Base-by-base conservation (phyloP, 2,888 invertebrate species). In the Trichogramma dendrolimi region DNA sequence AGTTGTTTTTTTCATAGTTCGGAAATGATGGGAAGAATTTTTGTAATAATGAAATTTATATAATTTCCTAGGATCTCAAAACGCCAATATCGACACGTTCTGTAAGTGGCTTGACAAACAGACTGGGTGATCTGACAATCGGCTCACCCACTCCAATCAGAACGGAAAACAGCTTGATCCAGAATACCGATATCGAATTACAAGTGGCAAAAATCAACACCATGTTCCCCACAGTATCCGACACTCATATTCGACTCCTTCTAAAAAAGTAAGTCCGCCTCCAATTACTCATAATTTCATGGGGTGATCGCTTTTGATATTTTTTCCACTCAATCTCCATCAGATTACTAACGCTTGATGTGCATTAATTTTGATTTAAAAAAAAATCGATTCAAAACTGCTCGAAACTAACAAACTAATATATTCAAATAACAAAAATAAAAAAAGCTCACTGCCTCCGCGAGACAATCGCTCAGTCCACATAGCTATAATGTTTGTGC, bases 191-290 rank as follows among this genome's bases (percentile, higher is more conserved):
- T 67, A 85, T 86, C 0, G 91, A 92, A 70, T 86, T 87, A 6
- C 83, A 89, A 61, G 90, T 92, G 10, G 83, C 87, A 48, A 92
- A 91, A 80, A 91, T 93, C 70, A 87, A 89, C 72, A 87, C 91
- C 52, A 90, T 94, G 87, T 94, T 95, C 77, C 94, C 94, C 3
- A 94, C 94, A 6, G 94, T 93, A 58, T 87, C 90, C 64, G 94
- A 94, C 73, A 90, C 90, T 40, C 94, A 94, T 75, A 93, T 94
- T 74, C 88, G 90, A 72, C 84, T 93, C 69, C 82, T 94, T 68
- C 80, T 94, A 58, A 92, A 92, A 80, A 94, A 94, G 94, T 94
- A 85, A 89, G 90, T 84, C 57, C 7, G 27, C 27, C 27, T 3
- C 27, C 27, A 27, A 27, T 27, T 27, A 27, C 27, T 27, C 3